Evolutionary conservation across 2,113 vertebrate species (phyloP).

Genomic region (Sylvietta virens): DNA sequence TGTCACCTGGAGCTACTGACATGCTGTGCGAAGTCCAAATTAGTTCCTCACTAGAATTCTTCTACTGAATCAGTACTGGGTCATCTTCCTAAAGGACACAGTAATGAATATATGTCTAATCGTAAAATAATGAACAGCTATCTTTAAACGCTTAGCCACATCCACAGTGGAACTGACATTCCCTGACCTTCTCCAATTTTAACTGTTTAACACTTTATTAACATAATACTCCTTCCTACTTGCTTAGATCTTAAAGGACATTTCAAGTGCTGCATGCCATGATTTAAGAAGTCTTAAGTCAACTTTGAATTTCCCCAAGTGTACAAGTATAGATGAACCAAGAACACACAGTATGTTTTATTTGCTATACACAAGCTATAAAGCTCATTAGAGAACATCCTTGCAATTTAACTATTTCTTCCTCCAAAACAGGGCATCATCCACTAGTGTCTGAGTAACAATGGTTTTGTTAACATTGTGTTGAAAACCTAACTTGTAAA

Average conservation of each 20-base stretch:
- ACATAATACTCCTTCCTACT: conserved; percentile 14
- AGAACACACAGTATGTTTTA: neutral
- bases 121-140: conserved; percentile 13
- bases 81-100: conserved; percentile 30
- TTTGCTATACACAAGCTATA: neutral
- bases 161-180: neutral
- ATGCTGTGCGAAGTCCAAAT: neutral
- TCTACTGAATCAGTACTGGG: neutral
- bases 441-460: neutral
- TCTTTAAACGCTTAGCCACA: neutral
- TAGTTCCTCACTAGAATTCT: neutral
- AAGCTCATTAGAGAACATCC: neutral
- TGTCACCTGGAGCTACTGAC: neutral
- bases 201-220: conserved; percentile 23
- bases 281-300: neutral
- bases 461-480: neutral
- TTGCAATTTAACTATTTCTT: neutral
- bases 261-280: neutral
- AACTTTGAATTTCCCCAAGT: neutral
- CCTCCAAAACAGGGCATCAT: neutral
- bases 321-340: neutral
- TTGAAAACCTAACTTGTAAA: neutral
- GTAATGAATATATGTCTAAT: conserved; percentile 39
- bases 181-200: conserved; percentile 17
- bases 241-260: neutral